Conservation (phyloP, 2,113 vertebrate genomes). For the Stercorarius parasiticus region DNA sequence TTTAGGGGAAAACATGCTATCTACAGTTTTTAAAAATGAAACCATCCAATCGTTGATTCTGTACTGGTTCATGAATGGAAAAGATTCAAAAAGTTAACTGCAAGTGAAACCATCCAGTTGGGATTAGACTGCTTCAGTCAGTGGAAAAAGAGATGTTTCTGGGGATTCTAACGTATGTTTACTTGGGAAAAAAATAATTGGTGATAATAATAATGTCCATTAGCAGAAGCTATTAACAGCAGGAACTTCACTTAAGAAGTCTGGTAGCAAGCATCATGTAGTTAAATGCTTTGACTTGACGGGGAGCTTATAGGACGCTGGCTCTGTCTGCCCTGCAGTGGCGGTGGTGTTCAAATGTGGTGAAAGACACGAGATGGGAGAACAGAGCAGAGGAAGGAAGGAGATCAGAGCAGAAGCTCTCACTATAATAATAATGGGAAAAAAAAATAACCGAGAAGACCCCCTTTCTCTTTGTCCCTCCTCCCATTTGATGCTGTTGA, state of each 20-base stretch:
- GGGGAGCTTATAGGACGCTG: background rate
- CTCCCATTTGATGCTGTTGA: background rate
- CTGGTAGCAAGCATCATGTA: background rate
- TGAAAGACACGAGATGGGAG: background rate
- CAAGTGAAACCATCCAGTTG: background rate
- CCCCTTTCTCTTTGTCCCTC: background rate
- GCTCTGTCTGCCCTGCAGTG: background rate
- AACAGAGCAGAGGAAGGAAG: background rate
- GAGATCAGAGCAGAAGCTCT: background rate
- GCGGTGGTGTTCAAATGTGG: background rate
- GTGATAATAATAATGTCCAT: background rate
- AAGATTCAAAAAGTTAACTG: background rate
- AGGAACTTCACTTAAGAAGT: background rate
- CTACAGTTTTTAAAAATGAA: background rate
- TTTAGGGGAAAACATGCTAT: background rate
- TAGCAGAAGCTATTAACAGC: background rate
- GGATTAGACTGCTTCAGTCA: background rate
- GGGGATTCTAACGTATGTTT: background rate
- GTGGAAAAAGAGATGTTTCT: background rate
- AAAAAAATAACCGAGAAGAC: background rate
- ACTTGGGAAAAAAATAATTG: background rate
- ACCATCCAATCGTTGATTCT: background rate
- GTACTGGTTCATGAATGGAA: background rate
- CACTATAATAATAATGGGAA: background rate
- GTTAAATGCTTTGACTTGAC: background rate